Evolutionary conservation across 2,113 vertebrate species (phyloP).

Genomic region (Echinops telfairi): DNA sequence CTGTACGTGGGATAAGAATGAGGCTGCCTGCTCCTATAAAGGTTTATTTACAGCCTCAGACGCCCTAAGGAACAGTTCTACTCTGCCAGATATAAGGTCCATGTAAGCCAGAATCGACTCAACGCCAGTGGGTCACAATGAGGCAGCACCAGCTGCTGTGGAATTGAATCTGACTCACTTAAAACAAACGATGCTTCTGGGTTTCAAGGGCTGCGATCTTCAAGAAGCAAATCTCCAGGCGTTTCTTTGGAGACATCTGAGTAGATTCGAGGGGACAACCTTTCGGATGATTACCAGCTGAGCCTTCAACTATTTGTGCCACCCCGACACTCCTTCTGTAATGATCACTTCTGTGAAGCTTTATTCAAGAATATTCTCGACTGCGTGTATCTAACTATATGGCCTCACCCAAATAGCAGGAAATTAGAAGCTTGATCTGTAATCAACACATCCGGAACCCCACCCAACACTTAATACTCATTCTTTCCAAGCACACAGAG

Average conservation of each 20-base stretch:
- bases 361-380: constrained; percentile 8
- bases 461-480: not conserved
- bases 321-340: not conserved
- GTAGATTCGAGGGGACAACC: not conserved
- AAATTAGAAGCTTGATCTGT: constrained; percentile 6
- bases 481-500: not conserved
- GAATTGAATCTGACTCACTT: not conserved
- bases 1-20: too few relatives aligned
- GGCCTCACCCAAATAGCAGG: not conserved
- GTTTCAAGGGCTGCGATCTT: not conserved
- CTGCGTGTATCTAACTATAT: not conserved
- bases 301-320: not conserved
- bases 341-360: not conserved
- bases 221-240: not conserved
- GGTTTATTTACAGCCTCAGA: too few relatives aligned
- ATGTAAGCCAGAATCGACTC: too few relatives aligned
- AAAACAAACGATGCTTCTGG: too few relatives aligned
- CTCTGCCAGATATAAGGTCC: too few relatives aligned
- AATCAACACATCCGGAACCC: not conserved
- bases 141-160: not conserved
- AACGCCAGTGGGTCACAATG: too few relatives aligned
- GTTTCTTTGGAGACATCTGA: not conserved
- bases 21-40: too few relatives aligned
- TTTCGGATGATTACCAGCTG: not conserved
- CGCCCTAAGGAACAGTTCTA: too few relatives aligned